A percentile compares a stretch with the other conserved stretches of the same genome.
phyloP scores from a whole-genome alignment of 1,140 invertebrate genomes.

The Drosophila chauvacae region DNA sequence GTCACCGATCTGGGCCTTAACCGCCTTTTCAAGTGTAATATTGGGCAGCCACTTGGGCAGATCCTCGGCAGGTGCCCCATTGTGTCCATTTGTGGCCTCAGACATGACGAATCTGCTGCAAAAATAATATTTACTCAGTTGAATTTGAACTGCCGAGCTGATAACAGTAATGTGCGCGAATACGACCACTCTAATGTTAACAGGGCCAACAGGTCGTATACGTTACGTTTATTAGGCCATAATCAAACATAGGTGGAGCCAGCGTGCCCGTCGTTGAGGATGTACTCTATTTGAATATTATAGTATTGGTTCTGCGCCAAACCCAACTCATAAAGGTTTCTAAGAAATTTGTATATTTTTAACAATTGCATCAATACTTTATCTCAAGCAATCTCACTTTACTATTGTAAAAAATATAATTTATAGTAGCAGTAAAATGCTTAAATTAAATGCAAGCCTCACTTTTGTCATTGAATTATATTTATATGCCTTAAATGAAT shows the following conservation, averaged over 20 bases:
- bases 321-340: not conserved
- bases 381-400: not conserved
- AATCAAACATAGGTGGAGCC: conserved; percentile 50
- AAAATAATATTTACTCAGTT: not conserved
- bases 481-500: too few species aligned
- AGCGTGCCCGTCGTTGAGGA: not conserved
- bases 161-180: not conserved
- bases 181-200: not conserved
- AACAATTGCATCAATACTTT: conserved; percentile 15
- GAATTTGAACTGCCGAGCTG: not conserved
- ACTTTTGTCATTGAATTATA: not conserved
- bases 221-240: conserved; percentile 15
- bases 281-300: conserved; percentile 8
- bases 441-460: not conserved
- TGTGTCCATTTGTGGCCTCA: conserved; percentile 52
- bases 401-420: not conserved
- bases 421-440: not conserved
- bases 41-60: conserved; percentile 64
- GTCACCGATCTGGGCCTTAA: conserved; percentile 50
- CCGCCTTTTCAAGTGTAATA: conserved; percentile 67
- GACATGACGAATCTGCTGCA: conserved; percentile 52
- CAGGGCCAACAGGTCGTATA: conserved; percentile 29
- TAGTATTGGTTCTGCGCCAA: not conserved
- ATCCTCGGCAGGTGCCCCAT: conserved; percentile 14
- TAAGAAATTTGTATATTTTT: not conserved